Percentiles rank a stretch among this genome's conserved stretches.
These are phyloP conservation scores for Amorpha juglandis DNA, from an alignment of 2,888 invertebrate genomes.

Conservation along the genomic window DNA sequence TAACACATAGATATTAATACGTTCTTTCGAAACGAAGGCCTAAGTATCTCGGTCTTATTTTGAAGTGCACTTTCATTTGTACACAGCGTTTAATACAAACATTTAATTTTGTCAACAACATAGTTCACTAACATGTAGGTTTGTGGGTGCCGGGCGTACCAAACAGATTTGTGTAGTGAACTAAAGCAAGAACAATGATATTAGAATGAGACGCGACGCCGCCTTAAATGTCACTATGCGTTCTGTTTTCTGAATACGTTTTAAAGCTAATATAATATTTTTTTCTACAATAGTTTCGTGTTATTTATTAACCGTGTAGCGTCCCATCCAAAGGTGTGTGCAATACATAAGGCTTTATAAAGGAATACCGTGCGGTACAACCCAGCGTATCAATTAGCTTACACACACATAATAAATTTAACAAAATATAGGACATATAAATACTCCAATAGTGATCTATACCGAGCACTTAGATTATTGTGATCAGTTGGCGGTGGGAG, in stretches of 20 bases:
- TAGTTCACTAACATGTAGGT: conserved; percentile 69
- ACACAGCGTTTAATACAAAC: conserved; percentile 81
- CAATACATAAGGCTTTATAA: background rate
- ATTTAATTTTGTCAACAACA: conserved; percentile 76
- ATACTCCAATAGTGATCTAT: conserved; percentile 75
- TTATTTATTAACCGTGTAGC: background rate
- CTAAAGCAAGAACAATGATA: background rate
- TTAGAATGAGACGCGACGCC: background rate
- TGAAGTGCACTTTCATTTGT: conserved; percentile 84
- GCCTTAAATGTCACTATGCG: background rate
- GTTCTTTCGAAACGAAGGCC: conserved; percentile 78
- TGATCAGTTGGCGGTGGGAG: conserved; percentile 70
- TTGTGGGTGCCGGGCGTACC: conserved; percentile 59
- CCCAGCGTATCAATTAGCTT: conserved; percentile 54
- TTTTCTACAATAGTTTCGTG: conserved; percentile 31
- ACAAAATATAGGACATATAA: conserved; percentile 81
- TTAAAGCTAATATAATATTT: conserved; percentile 32
- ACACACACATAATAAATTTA: conserved; percentile 78
- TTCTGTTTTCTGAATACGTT: conserved; percentile 30
- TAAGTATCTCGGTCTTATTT: conserved; percentile 69
- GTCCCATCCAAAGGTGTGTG: background rate
- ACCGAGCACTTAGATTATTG: conserved; percentile 72
- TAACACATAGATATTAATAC: conserved; percentile 81
- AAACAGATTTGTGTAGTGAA: background rate
- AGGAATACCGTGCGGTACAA: conserved; percentile 53